A percentile compares a stretch with the other conserved stretches of the same genome.
phyloP scores from a whole-genome alignment of 2,888 invertebrate species.

The Petrolisthes cinctipes region DNA sequence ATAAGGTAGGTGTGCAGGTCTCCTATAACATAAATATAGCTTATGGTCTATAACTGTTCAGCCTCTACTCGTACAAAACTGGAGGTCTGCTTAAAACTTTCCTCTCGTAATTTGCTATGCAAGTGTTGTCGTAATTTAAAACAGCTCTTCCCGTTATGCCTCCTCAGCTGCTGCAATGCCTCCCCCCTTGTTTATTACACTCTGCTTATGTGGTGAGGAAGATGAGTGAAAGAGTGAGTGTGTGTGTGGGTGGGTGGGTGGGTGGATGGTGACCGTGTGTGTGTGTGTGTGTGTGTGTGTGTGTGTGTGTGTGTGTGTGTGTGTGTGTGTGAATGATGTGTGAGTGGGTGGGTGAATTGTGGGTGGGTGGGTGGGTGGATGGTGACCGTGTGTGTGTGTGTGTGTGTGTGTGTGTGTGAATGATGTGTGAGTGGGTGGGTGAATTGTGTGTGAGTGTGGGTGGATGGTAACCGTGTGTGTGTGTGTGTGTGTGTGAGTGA shows the following conservation, averaged over 20 bases:
- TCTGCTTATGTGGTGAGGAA: slow-evolving; percentile 35
- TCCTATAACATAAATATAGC: slow-evolving; percentile 34
- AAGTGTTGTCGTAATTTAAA: slow-evolving; percentile 46
- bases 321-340: too few relatives aligned
- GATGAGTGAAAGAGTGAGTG: slow-evolving; percentile 12
- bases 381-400: neutral
- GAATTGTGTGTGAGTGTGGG: too few relatives aligned
- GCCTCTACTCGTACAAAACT: slow-evolving; percentile 41
- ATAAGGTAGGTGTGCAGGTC: neutral
- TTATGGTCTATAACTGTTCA: slow-evolving; percentile 56
- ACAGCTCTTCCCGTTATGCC: slow-evolving; percentile 35
- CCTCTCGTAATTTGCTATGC: slow-evolving; percentile 39
- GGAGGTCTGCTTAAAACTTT: slow-evolving; percentile 51
- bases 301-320: too few relatives aligned
- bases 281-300: too few relatives aligned
- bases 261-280: too few relatives aligned
- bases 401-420: too few relatives aligned
- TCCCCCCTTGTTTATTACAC: slow-evolving; percentile 23
- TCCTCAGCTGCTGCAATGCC: slow-evolving; percentile 20
- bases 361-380: too few relatives aligned
- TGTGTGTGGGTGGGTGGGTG: too few relatives aligned
- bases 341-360: too few relatives aligned
- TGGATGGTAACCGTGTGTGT: neutral
- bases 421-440: too few relatives aligned
- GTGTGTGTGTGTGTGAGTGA: too few relatives aligned